Conservation (phyloP, 2,113 vertebrate species). For the Brachypodius melanocephalos region DNA sequence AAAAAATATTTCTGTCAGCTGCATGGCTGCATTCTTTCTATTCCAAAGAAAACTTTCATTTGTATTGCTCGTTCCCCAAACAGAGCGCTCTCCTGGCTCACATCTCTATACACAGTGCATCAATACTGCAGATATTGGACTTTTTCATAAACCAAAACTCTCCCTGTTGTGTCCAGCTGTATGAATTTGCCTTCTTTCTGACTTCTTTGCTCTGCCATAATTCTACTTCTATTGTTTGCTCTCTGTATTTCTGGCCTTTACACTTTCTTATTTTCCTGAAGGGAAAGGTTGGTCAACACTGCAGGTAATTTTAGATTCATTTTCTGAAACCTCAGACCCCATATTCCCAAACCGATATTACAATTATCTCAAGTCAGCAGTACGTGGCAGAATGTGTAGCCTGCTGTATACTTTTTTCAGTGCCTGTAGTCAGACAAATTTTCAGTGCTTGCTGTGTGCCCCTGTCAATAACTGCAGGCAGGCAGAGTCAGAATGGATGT, state of each 20-base stretch:
- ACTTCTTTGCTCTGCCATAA: neutral
- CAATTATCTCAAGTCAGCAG: neutral
- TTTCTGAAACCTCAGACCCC: neutral
- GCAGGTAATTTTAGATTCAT: neutral
- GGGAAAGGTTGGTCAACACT: neutral
- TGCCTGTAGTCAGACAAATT: neutral
- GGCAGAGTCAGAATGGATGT: neutral
- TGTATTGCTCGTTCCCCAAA: neutral
- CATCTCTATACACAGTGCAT: neutral
- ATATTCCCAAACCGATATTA: neutral
- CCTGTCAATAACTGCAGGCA: neutral
- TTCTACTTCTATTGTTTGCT: neutral
- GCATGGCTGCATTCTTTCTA: neutral
- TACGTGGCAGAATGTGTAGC: neutral
- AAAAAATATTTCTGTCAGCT: slow-evolving; percentile 10
- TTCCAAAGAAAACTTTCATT: neutral
- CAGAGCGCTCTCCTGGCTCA: neutral
- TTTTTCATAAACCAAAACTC: neutral
- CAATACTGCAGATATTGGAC: neutral
- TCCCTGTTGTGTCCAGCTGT: neutral
- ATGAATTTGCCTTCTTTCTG: neutral
- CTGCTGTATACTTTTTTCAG: neutral
- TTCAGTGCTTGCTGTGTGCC: neutral
- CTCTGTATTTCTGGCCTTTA: neutral
- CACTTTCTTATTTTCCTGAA: neutral